Percentiles rank a stretch among this genome's conserved stretches.
phyloP scores from a whole-genome alignment of 2,113 vertebrate genomes.

The Sebastes schlegelii region DNA sequence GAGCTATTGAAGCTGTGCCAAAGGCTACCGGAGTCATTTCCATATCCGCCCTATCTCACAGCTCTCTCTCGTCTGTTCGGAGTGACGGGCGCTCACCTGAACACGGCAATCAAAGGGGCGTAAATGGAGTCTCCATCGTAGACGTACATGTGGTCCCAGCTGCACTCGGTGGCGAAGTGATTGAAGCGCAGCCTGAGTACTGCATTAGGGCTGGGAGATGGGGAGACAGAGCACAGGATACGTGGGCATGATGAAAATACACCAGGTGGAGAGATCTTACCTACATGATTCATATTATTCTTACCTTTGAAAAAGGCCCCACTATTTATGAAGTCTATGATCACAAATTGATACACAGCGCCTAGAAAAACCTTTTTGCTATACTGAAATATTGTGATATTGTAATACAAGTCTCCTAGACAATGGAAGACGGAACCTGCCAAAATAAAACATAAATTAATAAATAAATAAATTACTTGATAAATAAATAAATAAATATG shows the following conservation, averaged over 20 bases:
- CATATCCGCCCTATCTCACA: background rate
- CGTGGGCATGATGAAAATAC: background rate
- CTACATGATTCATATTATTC: background rate
- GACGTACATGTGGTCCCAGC: constrained; percentile 98
- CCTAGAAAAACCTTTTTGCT: background rate
- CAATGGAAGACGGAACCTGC: too few relatives aligned
- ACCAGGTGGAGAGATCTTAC: constrained; percentile 23
- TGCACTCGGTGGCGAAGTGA: constrained; percentile 99
- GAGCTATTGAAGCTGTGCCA: constrained; percentile 35
- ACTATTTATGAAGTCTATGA: background rate
- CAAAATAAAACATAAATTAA: too few relatives aligned
- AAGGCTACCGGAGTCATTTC: constrained; percentile 44
- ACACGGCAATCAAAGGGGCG: constrained; percentile 92
- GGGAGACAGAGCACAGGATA: background rate
- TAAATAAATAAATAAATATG: too few relatives aligned
- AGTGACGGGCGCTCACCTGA: constrained; percentile 83
- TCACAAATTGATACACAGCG: background rate
- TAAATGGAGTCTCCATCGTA: constrained; percentile 99
- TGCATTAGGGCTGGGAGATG: constrained; percentile 86
- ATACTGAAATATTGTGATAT: background rate
- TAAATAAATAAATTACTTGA: too few relatives aligned
- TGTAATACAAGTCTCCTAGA: background rate
- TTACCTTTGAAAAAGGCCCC: background rate
- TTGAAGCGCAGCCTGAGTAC: constrained; percentile 95
- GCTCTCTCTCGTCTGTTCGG: constrained; percentile 1